phyloP scores from a whole-genome alignment of 2,888 invertebrate genomes.

The Orthonychiurus folsomi region DNA sequence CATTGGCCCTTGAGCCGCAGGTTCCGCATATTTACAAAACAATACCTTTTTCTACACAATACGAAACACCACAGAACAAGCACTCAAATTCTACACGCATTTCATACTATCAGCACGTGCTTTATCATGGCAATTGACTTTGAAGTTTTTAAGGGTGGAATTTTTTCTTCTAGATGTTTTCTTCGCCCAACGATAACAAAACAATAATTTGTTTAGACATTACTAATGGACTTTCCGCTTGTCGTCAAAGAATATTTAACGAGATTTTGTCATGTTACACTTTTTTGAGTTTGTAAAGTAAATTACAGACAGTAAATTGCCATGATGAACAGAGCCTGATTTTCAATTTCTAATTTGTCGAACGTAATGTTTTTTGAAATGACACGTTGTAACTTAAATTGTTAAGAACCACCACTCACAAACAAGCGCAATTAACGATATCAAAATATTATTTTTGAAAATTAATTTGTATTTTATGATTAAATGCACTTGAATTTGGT shows the following conservation, averaged over 20 bases:
- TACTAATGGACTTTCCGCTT: neutral
- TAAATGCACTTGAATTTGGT: slow-evolving; percentile 5
- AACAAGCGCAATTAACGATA: slow-evolving; percentile 29
- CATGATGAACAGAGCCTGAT: neutral
- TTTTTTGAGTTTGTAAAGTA: too few relatives aligned
- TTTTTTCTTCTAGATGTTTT: slow-evolving; percentile 14
- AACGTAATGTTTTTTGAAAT: slow-evolving; percentile 9
- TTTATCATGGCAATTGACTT: slow-evolving; percentile 2
- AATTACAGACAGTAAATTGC: too few relatives aligned
- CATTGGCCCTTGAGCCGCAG: slow-evolving; percentile 38
- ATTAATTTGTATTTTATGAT: slow-evolving; percentile 12
- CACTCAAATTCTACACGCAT: slow-evolving; percentile 32
- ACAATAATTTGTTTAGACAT: too few relatives aligned
- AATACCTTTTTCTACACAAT: slow-evolving; percentile 36
- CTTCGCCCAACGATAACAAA: slow-evolving; percentile 5
- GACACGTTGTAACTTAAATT: slow-evolving; percentile 16
- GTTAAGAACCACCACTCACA: slow-evolving; percentile 29
- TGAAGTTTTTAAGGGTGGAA: slow-evolving; percentile 1
- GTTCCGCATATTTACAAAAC: slow-evolving; percentile 41
- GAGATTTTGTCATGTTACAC: neutral
- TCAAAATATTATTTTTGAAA: slow-evolving; percentile 10
- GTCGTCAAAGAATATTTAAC: neutral
- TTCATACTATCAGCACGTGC: slow-evolving; percentile 23
- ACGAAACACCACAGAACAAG: slow-evolving; percentile 36
- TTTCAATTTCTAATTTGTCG: neutral